Percentiles rank a stretch among this genome's conserved stretches.
These are phyloP conservation scores for Zaprionus lineosus DNA, from an alignment of 2,888 invertebrate species.

Conservation along the genomic window DNA sequence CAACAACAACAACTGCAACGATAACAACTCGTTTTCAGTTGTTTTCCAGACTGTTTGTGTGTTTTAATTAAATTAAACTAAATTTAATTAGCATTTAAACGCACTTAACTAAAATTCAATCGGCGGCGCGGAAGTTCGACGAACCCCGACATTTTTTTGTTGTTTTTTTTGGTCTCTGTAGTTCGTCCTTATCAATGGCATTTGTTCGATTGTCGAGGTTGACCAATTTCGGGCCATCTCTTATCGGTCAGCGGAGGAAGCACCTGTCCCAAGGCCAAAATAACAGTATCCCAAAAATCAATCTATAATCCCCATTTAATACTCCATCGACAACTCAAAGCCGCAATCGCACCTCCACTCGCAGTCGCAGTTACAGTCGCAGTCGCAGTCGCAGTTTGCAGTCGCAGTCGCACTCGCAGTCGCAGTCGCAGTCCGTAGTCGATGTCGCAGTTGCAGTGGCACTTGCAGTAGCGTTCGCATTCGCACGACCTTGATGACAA, in stretches of 20 bases:
- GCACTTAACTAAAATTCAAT: constrained; percentile 63
- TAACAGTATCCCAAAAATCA: constrained; percentile 30
- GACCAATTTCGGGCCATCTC: not conserved
- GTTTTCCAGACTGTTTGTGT: constrained; percentile 26
- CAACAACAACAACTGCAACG: constrained; percentile 13
- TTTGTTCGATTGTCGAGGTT: not conserved
- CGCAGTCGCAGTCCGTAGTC: constrained; percentile 5
- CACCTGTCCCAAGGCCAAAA: constrained; percentile 26
- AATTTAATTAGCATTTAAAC: constrained; percentile 71
- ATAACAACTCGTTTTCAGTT: constrained; percentile 46
- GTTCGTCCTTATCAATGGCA: not conserved
- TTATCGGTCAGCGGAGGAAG: constrained; percentile 40
- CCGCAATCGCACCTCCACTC: not conserved
- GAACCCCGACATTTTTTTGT: no score
- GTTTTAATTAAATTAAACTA: constrained; percentile 68
- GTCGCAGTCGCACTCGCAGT: constrained; percentile 9
- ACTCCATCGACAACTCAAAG: constrained; percentile 26
- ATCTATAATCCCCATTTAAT: constrained; percentile 37
- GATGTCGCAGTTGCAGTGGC: not conserved
- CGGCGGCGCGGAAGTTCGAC: constrained; percentile 47
- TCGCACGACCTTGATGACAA: constrained; percentile 62
- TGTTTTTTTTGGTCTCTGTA: constrained; percentile 5
- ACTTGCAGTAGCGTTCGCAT: constrained; percentile 5
- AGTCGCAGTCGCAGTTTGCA: no score
- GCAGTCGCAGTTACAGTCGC: no score